Evolutionary conservation across 1,140 invertebrate species (phyloP).

Genomic region (Drosophila seguyi): DNA sequence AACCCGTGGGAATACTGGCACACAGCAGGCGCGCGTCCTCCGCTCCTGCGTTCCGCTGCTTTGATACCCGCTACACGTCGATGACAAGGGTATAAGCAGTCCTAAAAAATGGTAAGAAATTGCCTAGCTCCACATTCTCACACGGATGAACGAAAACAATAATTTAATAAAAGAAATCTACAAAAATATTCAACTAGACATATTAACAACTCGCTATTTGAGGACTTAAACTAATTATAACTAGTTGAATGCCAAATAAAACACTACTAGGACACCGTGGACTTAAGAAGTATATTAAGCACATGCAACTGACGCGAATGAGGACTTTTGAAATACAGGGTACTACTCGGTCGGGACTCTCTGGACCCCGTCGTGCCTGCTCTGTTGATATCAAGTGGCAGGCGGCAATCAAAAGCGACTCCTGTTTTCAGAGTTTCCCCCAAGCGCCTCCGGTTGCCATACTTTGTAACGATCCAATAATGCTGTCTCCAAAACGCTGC

Average conservation of each 20-base stretch:
- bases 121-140: neutral
- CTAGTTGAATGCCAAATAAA: too few species aligned
- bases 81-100: neutral
- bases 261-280: too few species aligned
- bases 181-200: neutral
- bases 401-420: conserved; percentile 60
- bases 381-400: conserved; percentile 59
- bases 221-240: too few species aligned
- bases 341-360: neutral
- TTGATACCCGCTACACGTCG: neutral
- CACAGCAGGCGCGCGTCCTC: neutral
- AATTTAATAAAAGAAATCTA: neutral
- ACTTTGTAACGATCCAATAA: conserved; percentile 61
- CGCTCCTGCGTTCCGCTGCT: neutral
- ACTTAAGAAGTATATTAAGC: too few species aligned
- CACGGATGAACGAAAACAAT: neutral
- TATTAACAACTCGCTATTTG: too few species aligned
- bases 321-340: neutral
- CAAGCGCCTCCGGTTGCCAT: conserved; percentile 8
- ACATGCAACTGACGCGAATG: neutral
- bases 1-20: conserved; percentile 59
- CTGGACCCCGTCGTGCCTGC: neutral
- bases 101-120: neutral
- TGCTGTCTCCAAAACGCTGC: conserved; percentile 32
- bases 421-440: conserved; percentile 4